Conservation (phyloP, 2,797 vertebrate genomes). For the Tolypeutes matacus region DNA sequence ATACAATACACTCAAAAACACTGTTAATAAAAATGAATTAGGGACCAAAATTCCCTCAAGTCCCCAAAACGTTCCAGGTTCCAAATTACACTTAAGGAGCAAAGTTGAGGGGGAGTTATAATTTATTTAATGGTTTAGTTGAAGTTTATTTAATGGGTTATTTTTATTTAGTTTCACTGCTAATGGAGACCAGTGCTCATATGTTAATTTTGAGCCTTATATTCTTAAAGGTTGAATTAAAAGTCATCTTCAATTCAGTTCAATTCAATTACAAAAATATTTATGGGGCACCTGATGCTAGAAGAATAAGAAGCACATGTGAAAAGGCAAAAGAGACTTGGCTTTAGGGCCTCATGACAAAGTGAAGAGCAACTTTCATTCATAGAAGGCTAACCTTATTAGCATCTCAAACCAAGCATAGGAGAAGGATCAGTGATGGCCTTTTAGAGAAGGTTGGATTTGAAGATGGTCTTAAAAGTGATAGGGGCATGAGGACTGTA, state of each 20-base stretch:
- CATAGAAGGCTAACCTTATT: not conserved
- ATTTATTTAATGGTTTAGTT: not conserved
- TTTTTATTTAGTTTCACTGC: not conserved
- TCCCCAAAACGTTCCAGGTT: not conserved
- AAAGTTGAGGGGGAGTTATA: not conserved
- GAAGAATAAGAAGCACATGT: not conserved
- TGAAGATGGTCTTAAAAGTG: not conserved
- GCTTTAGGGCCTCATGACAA: not conserved
- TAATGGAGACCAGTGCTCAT: not conserved
- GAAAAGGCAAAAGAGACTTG: not conserved
- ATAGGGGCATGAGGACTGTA: not conserved
- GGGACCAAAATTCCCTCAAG: not conserved
- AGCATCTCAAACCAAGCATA: not conserved
- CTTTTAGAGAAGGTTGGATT: not conserved
- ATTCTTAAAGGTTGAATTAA: not conserved
- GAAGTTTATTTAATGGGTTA: not conserved
- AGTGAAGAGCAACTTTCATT: not conserved
- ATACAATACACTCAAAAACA: not conserved
- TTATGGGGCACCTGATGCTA: not conserved
- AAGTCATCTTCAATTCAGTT: not conserved
- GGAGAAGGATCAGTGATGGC: not conserved
- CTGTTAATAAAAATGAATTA: not conserved
- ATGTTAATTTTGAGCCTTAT: not conserved
- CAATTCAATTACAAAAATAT: not conserved
- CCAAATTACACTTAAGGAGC: not conserved